Evolutionary conservation across 2,113 vertebrate species (phyloP).

Genomic region (Dinomys branickii): DNA sequence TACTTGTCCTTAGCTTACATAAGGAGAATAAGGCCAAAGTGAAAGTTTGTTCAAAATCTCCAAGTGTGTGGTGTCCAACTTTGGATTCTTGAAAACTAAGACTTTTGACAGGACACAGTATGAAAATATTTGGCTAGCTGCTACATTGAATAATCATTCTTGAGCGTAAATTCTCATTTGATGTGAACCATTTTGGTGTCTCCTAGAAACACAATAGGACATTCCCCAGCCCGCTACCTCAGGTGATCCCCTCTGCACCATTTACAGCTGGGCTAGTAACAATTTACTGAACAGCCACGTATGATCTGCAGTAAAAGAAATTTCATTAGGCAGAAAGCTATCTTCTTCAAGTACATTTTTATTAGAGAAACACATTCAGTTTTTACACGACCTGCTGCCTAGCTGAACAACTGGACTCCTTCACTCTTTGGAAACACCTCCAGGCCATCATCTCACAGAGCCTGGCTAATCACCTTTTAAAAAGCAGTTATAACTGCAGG

Average conservation of each 20-base stretch:
- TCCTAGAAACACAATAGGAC: background rate
- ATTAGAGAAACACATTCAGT: background rate
- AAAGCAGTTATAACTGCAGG: background rate
- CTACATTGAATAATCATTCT: background rate
- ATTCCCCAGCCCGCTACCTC: background rate
- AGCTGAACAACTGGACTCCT: background rate
- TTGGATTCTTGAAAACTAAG: background rate
- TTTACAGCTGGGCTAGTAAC: background rate
- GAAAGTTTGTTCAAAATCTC: background rate
- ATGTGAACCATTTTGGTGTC: background rate
- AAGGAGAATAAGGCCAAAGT: background rate
- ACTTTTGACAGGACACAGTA: background rate
- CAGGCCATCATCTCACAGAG: background rate
- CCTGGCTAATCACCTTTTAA: constrained; percentile 12
- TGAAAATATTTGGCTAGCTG: background rate
- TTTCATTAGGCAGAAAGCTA: constrained; percentile 6
- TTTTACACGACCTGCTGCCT: background rate
- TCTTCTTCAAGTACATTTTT: constrained; percentile 22
- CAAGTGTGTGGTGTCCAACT: background rate
- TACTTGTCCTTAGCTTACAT: background rate
- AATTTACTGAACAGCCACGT: background rate
- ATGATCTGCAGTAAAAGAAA: background rate
- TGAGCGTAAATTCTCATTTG: constrained; percentile 13
- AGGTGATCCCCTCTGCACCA: background rate
- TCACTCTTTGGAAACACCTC: background rate